Conservation (phyloP, 2,113 vertebrate genomes). For the Dromaius novaehollandiae region DNA sequence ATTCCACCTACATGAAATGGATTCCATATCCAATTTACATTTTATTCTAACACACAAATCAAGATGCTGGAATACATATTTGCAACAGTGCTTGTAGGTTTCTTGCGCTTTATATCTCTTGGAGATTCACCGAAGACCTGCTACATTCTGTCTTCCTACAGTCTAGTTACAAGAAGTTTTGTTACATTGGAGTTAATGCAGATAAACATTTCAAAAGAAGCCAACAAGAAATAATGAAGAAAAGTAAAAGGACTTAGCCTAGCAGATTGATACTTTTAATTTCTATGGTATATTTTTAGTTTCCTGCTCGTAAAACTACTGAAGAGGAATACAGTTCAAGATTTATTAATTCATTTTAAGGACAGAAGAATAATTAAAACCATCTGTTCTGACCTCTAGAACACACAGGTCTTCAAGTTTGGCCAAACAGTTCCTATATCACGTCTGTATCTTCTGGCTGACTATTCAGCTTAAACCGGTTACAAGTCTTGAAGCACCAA, state of each 20-base stretch:
- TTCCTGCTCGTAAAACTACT: not conserved
- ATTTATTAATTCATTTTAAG: not conserved
- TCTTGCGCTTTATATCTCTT: not conserved
- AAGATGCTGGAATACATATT: not conserved
- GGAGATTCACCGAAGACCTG: not conserved
- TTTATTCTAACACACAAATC: not conserved
- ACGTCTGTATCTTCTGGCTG: not conserved
- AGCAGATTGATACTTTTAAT: not conserved
- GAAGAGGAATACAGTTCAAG: not conserved
- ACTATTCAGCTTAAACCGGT: not conserved
- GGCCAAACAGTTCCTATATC: not conserved
- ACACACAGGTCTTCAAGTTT: not conserved
- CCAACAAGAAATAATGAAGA: not conserved
- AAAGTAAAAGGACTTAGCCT: not conserved
- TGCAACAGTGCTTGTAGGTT: not conserved
- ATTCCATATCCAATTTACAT: not conserved
- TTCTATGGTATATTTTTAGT: not conserved
- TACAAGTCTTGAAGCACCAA: not conserved
- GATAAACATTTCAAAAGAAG: not conserved
- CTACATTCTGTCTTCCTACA: not conserved
- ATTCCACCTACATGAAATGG: not conserved
- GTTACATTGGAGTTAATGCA: not conserved
- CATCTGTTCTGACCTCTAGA: not conserved
- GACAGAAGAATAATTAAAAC: not conserved
- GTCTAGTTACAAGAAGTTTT: not conserved